Base-by-base conservation (phyloP, 2,113 vertebrate genomes). In the Centropus bengalensis region DNA sequence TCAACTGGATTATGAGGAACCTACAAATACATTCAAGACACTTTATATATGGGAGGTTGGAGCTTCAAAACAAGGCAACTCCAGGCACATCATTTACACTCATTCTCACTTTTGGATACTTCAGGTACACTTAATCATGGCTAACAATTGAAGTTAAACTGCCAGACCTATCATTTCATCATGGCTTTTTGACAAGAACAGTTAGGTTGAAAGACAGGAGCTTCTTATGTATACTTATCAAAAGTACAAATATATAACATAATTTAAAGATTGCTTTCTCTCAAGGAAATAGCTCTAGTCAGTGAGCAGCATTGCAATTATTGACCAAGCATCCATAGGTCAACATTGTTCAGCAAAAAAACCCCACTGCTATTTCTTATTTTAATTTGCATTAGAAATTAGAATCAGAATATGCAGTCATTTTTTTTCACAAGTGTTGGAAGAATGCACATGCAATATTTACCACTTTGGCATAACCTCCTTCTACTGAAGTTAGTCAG, bases 301-400 rank as follows among this genome's bases (percentile, higher is more conserved):
- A 56, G 55, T 5, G 21, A 88, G 75, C 45, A 93, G 59, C 79
- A 58, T 27, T 59, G 69, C 59, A 86, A 40, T 83, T 87, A 88
- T 56, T 66, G 56, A 74, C 73, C 54, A 75, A 74, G 30, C 86
- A 88, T 4, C 18, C 44, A 22, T 3, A 68, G 51, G 33, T 81
- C 44, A 94, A 67, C 59, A 83, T 52, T 44, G 70, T 66, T 69
- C 30, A 94, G 85, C 64, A 91, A 81, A 91, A 89, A 88, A 32
- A 88, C 33, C 33, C 44, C 55, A 73, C 51, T 38, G 59, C 38
- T 76, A 32, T 30, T 76, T 92, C 90, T 58, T 30, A 83, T 77
- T 88, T 91, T 28, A 60, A 89, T 90, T 95, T 91, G 22, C 26
- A 91, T 84, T 86, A 93, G 86, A 75, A 94, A 91, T 74, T 74